Percentiles rank a stretch among this genome's conserved stretches.
These are phyloP conservation scores for Pollicipes pollicipes DNA, from an alignment of 1,140 invertebrate species.

Conservation along the genomic window DNA sequence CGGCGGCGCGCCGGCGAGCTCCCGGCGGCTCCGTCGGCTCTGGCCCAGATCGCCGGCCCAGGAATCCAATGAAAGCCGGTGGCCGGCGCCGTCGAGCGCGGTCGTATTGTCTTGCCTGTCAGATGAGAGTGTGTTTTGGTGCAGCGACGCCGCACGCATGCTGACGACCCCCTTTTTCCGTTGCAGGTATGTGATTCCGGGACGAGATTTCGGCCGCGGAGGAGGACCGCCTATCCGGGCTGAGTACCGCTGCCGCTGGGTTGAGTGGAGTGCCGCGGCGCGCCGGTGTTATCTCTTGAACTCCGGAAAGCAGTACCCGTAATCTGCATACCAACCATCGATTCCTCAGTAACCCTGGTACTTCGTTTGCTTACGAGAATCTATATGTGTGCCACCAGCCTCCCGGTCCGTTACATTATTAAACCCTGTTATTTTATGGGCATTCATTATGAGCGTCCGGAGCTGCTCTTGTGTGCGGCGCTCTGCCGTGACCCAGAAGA, in stretches of 20 bases:
- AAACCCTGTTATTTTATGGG: background rate
- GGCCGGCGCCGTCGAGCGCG: too few relatives aligned
- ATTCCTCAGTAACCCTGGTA: background rate
- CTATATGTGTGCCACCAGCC: background rate
- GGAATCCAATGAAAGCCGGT: background rate
- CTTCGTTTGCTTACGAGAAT: background rate
- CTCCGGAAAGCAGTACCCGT: too few relatives aligned
- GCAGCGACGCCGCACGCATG: background rate
- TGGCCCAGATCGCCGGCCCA: background rate
- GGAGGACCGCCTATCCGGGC: background rate
- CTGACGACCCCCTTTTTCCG: background rate
- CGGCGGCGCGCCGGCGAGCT: too few relatives aligned
- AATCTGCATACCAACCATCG: background rate
- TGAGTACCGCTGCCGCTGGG: background rate
- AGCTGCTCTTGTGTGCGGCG: background rate
- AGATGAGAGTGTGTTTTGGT: background rate
- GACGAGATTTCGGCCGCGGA: background rate
- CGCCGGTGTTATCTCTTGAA: too few relatives aligned
- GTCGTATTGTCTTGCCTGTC: too few relatives aligned
- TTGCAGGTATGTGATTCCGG: background rate
- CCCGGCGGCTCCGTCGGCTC: background rate
- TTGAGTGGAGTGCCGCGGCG: too few relatives aligned
- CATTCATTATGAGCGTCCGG: background rate
- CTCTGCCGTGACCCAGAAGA: background rate
- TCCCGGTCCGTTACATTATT: background rate